These are phyloP conservation scores for Prunella himalayana DNA, from an alignment of 2,113 vertebrate species.

Conservation along the genomic window DNA sequence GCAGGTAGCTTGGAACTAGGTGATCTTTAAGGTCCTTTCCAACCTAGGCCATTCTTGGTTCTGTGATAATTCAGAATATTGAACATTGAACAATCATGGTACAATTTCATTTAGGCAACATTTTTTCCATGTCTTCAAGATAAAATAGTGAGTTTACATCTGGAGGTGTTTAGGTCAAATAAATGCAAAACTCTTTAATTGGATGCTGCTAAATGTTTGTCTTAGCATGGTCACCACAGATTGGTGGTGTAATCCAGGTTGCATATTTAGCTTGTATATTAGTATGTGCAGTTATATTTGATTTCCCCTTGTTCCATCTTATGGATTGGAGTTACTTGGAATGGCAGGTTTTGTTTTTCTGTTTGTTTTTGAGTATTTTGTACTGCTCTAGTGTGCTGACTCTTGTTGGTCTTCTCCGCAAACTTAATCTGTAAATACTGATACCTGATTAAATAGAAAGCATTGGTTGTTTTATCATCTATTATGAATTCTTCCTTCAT, in stretches of 20 bases:
- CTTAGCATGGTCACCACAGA: neutral
- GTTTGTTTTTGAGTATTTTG: neutral
- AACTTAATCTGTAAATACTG: conserved; percentile 7
- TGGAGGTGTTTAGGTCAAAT: neutral
- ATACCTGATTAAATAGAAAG: neutral
- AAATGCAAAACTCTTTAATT: neutral
- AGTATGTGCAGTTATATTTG: neutral
- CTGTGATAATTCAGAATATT: neutral
- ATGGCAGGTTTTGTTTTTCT: neutral
- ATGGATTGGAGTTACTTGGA: neutral
- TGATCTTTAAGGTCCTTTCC: neutral
- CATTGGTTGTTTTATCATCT: neutral
- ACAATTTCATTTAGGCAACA: neutral
- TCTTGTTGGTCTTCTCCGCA: neutral
- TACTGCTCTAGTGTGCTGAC: neutral
- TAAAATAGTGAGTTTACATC: neutral
- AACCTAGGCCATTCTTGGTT: neutral
- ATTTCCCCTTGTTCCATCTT: neutral
- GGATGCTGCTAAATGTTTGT: neutral
- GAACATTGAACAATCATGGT: neutral
- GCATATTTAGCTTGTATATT: neutral
- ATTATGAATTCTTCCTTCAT: neutral
- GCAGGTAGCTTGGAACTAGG: neutral
- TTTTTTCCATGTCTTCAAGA: neutral
- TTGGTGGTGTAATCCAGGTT: neutral